Evolutionary conservation across 64 coral and sea anemone species (phyloP).

Genomic region (Catalaphyllia jardinei): DNA sequence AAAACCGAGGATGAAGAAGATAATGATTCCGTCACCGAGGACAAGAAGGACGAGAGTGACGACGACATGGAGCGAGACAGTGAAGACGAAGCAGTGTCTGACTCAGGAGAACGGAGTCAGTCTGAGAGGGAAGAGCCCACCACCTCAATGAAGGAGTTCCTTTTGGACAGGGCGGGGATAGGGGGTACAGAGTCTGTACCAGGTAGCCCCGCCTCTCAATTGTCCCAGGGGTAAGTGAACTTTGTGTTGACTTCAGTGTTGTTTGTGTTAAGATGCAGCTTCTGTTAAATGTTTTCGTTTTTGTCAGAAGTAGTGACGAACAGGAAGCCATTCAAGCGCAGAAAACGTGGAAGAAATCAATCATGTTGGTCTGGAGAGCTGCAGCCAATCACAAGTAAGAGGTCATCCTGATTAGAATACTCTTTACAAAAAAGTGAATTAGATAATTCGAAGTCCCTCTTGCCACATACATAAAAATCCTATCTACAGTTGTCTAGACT

Average conservation of each 20-base stretch:
- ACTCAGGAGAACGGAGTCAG: conserved; percentile 81
- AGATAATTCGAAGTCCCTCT: too few species aligned
- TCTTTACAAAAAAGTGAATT: too few species aligned
- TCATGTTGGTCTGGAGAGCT: conserved; percentile 98
- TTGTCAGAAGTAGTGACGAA: conserved; percentile 73
- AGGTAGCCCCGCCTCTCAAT: conserved; percentile 93
- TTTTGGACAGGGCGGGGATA: conserved; percentile 74
- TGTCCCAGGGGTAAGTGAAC: conserved; percentile 82
- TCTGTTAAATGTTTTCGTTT: conserved; percentile 5
- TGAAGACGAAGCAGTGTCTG: conserved; percentile 77
- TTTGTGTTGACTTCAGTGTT: not conserved
- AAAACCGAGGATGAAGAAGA: conserved; percentile 91
- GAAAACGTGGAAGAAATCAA: conserved; percentile 98
- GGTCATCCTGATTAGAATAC: too few species aligned
- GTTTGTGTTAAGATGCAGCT: not conserved
- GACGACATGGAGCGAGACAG: conserved; percentile 80
- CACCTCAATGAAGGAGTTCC: conserved; percentile 67
- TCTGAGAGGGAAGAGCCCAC: conserved; percentile 61
- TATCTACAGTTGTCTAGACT: too few species aligned
- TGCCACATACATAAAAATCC: too few species aligned
- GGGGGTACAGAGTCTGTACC: conserved; percentile 90
- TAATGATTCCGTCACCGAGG: conserved; percentile 62
- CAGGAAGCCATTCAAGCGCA: conserved; percentile 87
- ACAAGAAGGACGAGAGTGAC: conserved; percentile 85
- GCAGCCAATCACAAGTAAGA: conserved; percentile 98